Percentiles rank a stretch among this genome's conserved stretches.
Evolutionary conservation across 2,888 invertebrate species (phyloP).

Genomic region (Andrena bicolor): DNA sequence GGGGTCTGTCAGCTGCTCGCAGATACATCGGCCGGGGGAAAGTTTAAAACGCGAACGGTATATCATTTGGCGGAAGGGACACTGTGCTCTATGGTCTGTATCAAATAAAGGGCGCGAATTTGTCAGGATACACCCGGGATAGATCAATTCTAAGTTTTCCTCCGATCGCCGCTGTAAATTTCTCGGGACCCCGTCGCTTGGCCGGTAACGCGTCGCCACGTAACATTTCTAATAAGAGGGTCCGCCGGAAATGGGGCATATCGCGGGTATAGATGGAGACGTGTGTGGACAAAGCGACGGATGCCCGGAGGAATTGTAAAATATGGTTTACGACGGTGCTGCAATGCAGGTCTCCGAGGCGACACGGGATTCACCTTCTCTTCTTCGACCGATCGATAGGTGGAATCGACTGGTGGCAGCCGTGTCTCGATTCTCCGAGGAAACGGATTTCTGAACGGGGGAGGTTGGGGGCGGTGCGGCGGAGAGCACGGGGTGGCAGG

Average conservation of each 20-base stretch:
- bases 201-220: no score
- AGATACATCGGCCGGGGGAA: no score
- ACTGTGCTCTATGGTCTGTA: no score
- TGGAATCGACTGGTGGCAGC: constrained; percentile 64
- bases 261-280: constrained; percentile 22
- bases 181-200: no score
- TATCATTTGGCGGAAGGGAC: no score
- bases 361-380: constrained; percentile 51
- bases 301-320: constrained; percentile 62
- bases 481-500: not conserved
- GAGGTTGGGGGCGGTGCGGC: not conserved
- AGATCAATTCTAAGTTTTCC: no score
- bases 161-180: no score
- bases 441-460: constrained; percentile 68
- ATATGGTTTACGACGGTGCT: constrained; percentile 61
- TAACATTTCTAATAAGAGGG: constrained; percentile 3
- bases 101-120: no score
- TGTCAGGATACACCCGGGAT: no score
- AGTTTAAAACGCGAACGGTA: no score
- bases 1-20: not conserved
- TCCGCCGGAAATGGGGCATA: constrained; percentile 30
- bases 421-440: constrained; percentile 66
- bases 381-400: constrained; percentile 59
- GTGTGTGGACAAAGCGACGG: constrained; percentile 50
- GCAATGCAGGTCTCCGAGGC: constrained; percentile 55